Evolutionary conservation across 2,888 invertebrate species (phyloP), one percentile per base, ranked within the genome.

Genomic region (Nebria brevicollis): DNA sequence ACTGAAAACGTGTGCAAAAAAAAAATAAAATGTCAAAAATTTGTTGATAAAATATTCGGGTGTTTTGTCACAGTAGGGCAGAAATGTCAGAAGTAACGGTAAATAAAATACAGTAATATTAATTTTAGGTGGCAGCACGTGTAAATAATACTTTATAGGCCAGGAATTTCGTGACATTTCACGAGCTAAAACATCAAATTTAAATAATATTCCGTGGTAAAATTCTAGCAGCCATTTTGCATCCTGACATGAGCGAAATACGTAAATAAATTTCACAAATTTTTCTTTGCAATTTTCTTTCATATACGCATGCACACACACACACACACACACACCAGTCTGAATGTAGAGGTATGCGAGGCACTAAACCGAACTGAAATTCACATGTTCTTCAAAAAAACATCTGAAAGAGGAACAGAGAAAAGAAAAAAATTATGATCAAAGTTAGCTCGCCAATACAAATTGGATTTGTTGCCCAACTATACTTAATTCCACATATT

Each of bases 201-300:
- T 77, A 77, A 72, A 72, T 72, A 72, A 72, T 54, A 66, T 41
- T 73, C 41, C 74, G 25, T 73, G 7, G 66, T 34, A 77, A 72
- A 42, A 65, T 73, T 78, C 41, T 65, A 73, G 72, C 66, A 73
- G 73, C 66, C 73, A 78, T 78, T 78, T 78, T 78, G 34, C 78
- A 78, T 74, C 78, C 72, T 78, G 78, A 78, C 78, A 78, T 73
- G 72, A 66, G 66, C 42, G 66, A 73, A 78, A 72, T 73, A 78
- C 73, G 42, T 20, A 74, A 78, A 78, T 78, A 78, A 72, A 77
- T 78, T 78, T 41, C 72, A n/a, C 65, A 34, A 65, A 78, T 78
- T 78, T 78, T 72, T 78, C 77, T 20, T 66, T 66, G 66, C 15
- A 66, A 66, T 66, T 66, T n/a, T 66, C 70, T 15, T 20, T 25